Evolutionary conservation across 2,888 invertebrate genomes (phyloP).

Genomic region (Timandra comae): DNA sequence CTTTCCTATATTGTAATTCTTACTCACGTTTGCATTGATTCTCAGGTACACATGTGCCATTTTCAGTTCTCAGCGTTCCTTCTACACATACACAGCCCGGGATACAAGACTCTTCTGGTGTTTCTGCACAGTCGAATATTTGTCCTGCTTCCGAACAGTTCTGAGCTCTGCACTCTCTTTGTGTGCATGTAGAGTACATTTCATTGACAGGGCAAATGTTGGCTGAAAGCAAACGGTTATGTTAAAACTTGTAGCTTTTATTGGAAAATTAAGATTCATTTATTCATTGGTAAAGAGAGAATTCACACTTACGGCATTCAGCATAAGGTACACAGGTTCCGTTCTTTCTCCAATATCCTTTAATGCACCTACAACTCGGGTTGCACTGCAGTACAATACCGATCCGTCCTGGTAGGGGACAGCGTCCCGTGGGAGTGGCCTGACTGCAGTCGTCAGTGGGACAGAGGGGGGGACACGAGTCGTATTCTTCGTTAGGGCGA

Average conservation of each 20-base stretch:
- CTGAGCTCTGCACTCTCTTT: conserved; percentile 18
- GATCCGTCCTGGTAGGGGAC: conserved; percentile 28
- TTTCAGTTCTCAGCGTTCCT: conserved; percentile 9
- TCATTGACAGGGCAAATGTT: conserved; percentile 18
- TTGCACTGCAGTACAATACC: conserved; percentile 26
- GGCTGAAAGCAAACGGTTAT: conserved; percentile 11
- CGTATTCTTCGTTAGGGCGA: conserved; percentile 28
- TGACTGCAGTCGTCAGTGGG: conserved; percentile 36
- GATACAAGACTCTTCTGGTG: conserved; percentile 3
- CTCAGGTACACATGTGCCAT: conserved; percentile 11
- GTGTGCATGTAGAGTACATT: conserved; percentile 17
- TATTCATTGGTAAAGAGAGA: not conserved
- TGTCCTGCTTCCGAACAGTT: conserved; percentile 15
- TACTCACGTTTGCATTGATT: conserved; percentile 3
- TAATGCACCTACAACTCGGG: conserved; percentile 36
- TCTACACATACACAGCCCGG: conserved; percentile 16
- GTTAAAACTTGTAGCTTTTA: not conserved
- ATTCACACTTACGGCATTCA: conserved; percentile 36
- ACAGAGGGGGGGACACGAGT: conserved; percentile 34
- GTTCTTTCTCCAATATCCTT: conserved; percentile 32
- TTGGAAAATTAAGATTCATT: not conserved
- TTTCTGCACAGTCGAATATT: conserved; percentile 11
- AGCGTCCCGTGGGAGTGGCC: conserved; percentile 26
- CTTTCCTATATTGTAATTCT: too few species aligned
- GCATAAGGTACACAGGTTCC: conserved; percentile 38